Base-by-base conservation (phyloP, 2,888 invertebrate species). In the Corythucha ciliata region DNA sequence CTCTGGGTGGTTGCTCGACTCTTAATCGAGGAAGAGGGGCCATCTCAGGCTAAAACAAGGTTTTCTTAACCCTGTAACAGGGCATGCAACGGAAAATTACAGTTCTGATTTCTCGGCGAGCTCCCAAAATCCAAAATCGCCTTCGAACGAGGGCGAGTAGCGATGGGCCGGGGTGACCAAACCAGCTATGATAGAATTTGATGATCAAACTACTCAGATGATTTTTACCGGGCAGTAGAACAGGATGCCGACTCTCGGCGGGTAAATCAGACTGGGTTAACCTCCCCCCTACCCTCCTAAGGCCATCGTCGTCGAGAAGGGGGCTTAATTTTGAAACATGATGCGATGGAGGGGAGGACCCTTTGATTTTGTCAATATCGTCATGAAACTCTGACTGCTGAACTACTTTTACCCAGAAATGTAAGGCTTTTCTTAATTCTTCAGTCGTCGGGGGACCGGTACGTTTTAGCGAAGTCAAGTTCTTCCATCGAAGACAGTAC, bases 201-300 rank as follows among this genome's bases (percentile, higher is more conserved):
- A 55, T 48, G 8, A 56, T 5, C 2, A 51, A 24, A 1, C 21
- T n/a, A 3, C 51, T 48, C 4, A 58, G 20, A 20, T 26, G 25
- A 34, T 52, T 44, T 18, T 24, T 21, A 14, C 48, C 48, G 5
- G 57, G 57, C 8, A 57, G 29, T 4, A 58, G 10, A 0, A 58
- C 44, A 6, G 56, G 56, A 37, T 46, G 42, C 29, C 50, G 49
- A 10, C 33, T 42, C 14, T 49, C 34, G 27, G 12, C 33, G 1
- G 36, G 21, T 5, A 54, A 5, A 2, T 22, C 10, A 12, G 53
- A 20, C 8, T 55, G 27, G 3, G 12, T 40, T 3, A 56, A 16
- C 3, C 56, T 25, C 4, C 58, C 58, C 14, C 58, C 58, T n/a
- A 58, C 58, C 6, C 57, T 33, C 10, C 55, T n/a, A 2, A 57